Percentiles rank a stretch among this genome's conserved stretches.
phyloP scores from a whole-genome alignment of 2,113 vertebrate genomes.

The Apeltes quadracus region DNA sequence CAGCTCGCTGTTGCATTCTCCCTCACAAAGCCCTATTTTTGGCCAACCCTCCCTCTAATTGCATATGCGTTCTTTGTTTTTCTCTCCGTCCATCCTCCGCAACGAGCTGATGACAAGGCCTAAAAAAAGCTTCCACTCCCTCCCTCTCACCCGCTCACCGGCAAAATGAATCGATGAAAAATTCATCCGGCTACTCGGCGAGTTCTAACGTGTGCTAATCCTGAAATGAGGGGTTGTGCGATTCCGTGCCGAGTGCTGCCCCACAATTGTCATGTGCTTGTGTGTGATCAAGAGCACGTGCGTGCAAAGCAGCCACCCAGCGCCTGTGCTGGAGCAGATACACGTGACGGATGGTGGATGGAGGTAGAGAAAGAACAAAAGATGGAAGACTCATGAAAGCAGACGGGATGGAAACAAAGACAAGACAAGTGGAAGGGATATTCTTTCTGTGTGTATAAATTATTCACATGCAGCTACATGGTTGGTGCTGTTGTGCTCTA shows the following conservation, averaged over 20 bases:
- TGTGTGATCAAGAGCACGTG: constrained; percentile 31
- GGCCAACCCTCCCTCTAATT: constrained; percentile 46
- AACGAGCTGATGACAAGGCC: constrained; percentile 30
- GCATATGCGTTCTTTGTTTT: constrained; percentile 54
- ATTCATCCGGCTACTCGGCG: constrained; percentile 46
- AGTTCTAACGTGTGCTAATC: constrained; percentile 28
- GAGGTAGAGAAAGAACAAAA: constrained; percentile 33
- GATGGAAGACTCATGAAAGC: constrained; percentile 13
- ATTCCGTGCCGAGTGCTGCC: constrained; percentile 48
- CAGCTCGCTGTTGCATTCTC: constrained; percentile 39
- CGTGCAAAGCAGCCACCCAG: constrained; percentile 13
- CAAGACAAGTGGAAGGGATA: constrained; percentile 37
- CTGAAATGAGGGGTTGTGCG: constrained; percentile 36
- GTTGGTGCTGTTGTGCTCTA: constrained; percentile 31
- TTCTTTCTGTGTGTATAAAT: constrained; percentile 59
- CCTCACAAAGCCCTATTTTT: constrained; percentile 27
- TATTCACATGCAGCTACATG: constrained; percentile 56
- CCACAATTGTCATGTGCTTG: constrained; percentile 43
- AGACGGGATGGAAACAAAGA: constrained; percentile 41
- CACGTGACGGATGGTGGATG: constrained; percentile 13
- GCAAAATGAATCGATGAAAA: constrained; percentile 51
- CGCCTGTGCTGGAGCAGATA: constrained; percentile 28
- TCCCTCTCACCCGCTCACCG: constrained; percentile 34
- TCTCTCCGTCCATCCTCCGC: constrained; percentile 26
- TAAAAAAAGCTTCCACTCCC: constrained; percentile 38